Evolutionary conservation across 2,797 vertebrate genomes (phyloP).

Genomic region (Antennarius maculatus): DNA sequence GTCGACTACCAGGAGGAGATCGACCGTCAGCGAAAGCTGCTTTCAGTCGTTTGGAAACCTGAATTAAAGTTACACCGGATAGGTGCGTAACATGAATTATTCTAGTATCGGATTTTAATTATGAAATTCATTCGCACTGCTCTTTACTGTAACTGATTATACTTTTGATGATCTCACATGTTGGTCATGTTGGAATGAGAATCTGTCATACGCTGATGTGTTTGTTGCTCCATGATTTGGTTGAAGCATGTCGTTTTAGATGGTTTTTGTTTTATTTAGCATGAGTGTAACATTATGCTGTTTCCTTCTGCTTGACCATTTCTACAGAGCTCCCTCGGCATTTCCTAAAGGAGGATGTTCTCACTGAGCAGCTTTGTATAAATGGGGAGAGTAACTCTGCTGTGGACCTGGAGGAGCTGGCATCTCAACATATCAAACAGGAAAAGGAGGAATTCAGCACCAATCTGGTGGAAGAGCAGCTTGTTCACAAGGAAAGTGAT

Average conservation of each 20-base stretch:
- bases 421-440: neutral
- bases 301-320: neutral
- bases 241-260: too few species aligned
- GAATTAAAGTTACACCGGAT: neutral
- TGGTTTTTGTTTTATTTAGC: too few species aligned
- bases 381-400: neutral
- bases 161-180: too few species aligned
- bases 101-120: neutral
- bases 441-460: neutral
- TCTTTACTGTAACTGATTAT: too few species aligned
- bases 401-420: neutral
- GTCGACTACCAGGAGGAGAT: conserved; percentile 4
- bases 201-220: too few species aligned
- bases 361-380: neutral
- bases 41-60: neutral
- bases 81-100: neutral
- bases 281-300: neutral
- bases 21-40: neutral
- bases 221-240: too few species aligned
- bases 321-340: neutral
- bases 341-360: neutral
- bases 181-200: too few species aligned
- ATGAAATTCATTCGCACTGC: too few species aligned
- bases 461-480: neutral
- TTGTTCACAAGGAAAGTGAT: neutral